Evolutionary conservation across 2,113 vertebrate genomes (phyloP).

Genomic region (Choloepus hoffmanni): DNA sequence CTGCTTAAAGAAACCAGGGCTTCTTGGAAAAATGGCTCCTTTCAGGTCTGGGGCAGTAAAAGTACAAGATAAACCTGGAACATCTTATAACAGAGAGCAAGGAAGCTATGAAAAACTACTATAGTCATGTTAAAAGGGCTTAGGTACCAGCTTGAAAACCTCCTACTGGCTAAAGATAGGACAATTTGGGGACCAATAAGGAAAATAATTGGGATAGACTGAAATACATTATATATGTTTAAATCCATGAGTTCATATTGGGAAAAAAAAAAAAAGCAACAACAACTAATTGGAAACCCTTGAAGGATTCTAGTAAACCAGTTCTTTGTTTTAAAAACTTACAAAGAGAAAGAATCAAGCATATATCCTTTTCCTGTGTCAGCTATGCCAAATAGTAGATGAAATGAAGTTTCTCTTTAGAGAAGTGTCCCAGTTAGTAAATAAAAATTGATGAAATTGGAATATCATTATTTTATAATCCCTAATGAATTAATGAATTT

Average conservation of each 20-base stretch:
- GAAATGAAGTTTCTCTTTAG: conserved; percentile 18
- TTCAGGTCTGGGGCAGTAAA: background rate
- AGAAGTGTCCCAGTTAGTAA: background rate
- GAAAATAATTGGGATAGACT: background rate
- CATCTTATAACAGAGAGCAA: background rate
- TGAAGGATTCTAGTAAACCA: background rate
- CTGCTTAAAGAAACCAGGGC: background rate
- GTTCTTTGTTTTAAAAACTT: background rate
- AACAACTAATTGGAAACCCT: background rate
- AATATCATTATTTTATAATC: background rate
- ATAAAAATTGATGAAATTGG: conserved; percentile 5
- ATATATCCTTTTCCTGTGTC: background rate
- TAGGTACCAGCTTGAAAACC: background rate
- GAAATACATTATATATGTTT: conserved; percentile 1
- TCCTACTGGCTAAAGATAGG: background rate
- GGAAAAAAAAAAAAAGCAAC: background rate
- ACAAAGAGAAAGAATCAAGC: background rate
- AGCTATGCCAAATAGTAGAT: background rate
- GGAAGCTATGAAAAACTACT: background rate
- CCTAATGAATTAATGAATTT: too few relatives aligned
- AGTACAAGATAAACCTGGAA: background rate
- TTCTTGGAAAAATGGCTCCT: background rate
- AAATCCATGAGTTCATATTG: background rate
- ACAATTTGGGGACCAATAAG: background rate
- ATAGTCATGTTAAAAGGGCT: background rate